Percentiles rank a stretch among this genome's conserved stretches.
Evolutionary conservation across 2,888 invertebrate species (phyloP).

Genomic region (Hyposoter didymator): DNA sequence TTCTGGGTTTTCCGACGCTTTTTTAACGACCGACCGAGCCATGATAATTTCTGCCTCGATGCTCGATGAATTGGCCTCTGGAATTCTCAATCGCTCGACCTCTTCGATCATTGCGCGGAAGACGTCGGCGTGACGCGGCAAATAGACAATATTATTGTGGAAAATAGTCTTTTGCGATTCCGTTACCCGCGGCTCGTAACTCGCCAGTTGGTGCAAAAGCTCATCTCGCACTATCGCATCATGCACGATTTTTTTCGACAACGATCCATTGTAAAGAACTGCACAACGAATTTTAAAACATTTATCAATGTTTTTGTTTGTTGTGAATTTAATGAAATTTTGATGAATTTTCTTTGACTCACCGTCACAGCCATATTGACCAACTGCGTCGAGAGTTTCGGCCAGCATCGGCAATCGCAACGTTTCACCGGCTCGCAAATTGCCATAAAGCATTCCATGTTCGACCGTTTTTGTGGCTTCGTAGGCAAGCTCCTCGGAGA

Average conservation of each 20-base stretch:
- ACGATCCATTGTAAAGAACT: slow-evolving; percentile 83
- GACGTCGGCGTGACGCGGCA: slow-evolving; percentile 73
- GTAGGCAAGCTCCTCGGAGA: slow-evolving; percentile 84
- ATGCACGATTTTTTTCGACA: slow-evolving; percentile 73
- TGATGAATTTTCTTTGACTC: background rate
- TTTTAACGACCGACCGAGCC: slow-evolving; percentile 73
- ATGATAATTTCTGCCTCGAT: slow-evolving; percentile 74
- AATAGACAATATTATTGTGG: slow-evolving; percentile 77
- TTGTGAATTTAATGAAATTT: background rate
- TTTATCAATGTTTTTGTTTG: background rate
- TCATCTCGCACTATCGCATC: slow-evolving; percentile 80
- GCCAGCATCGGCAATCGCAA: slow-evolving; percentile 85
- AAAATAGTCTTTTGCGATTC: slow-evolving; percentile 73
- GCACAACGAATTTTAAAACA: background rate
- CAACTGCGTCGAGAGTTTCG: slow-evolving; percentile 86
- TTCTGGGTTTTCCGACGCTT: slow-evolving; percentile 60
- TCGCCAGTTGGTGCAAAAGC: slow-evolving; percentile 75
- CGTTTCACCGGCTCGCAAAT: slow-evolving; percentile 83
- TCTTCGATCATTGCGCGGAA: slow-evolving; percentile 73
- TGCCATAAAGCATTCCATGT: slow-evolving; percentile 83
- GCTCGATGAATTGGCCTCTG: slow-evolving; percentile 73
- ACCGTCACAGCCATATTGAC: slow-evolving; percentile 81
- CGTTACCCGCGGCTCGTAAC: slow-evolving; percentile 74
- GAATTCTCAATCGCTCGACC: slow-evolving; percentile 74
- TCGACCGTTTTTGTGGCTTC: slow-evolving; percentile 82